Evolutionary conservation across 1,140 invertebrate genomes (phyloP), one percentile per base, ranked within the genome.

Genomic region (Drosophila melanica): DNA sequence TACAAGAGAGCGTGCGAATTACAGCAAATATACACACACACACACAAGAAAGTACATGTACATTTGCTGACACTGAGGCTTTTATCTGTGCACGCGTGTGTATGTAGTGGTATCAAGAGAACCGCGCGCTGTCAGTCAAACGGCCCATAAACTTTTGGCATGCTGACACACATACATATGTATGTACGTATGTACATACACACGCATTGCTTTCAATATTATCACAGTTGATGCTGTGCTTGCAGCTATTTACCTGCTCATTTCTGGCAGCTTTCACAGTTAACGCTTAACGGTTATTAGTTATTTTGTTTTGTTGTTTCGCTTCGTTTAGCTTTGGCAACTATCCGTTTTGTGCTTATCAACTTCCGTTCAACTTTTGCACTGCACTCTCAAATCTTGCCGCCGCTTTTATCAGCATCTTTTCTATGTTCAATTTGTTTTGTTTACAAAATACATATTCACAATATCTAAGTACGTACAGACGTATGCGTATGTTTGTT

Each of bases 131-230:
- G 62, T 66, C 27, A 44, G 41, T 58, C 37, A 53, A 27, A 23
- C 18, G 59, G 42, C 39, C 44, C 68, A 45, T 71, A 65, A 59
- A 66, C 79, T 79, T 81, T 77, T 87, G 82, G 65, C 82, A 82
- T 69, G 77, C 79, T 86, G 82, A 86, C 82, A 86, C 75, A 87
- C 48, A 67, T 86, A 51, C 45, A 44, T 10, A 11, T 23, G 20
- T 23, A 4, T 23, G 20, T 23, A 23, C 20, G 4, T 23, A 3
- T 4, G 20, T 23, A 23, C 10, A 37, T 37, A 14, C 42, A 41
- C 14, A 23, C 30, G 37, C 41, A 20, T 55, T 39, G 41, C 37
- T 45, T 57, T 70, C 30, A 62, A 62, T 62, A 57, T 14, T 44
- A 57, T 12, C 51, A 57, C 27, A 20, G 11, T 60, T 41, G 47